These are phyloP conservation scores for Lacanobia oleracea DNA, from an alignment of 2,888 invertebrate species.

Conservation along the genomic window DNA sequence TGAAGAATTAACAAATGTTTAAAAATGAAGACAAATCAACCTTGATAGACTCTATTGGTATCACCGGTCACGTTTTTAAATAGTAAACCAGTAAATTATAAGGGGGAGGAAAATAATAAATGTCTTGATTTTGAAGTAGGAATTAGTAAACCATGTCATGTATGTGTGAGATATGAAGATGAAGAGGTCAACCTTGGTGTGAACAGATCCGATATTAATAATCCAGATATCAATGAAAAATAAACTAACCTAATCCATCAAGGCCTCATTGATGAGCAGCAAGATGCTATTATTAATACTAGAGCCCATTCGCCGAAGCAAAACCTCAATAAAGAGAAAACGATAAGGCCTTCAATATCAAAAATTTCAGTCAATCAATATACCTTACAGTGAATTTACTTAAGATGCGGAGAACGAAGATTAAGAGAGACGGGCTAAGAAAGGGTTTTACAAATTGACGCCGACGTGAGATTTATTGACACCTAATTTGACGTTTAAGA, in stretches of 20 bases:
- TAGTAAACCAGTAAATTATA: conserved; percentile 24
- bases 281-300: conserved; percentile 10
- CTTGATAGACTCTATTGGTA: conserved; percentile 4
- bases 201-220: conserved; percentile 41
- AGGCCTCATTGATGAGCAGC: not conserved
- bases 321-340: conserved; percentile 5
- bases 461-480: conserved; percentile 50
- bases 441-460: conserved; percentile 46
- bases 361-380: conserved; percentile 33
- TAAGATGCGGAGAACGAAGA: conserved; percentile 25
- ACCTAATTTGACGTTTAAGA: conserved; percentile 48
- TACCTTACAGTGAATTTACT: conserved; percentile 30
- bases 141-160: conserved; percentile 50
- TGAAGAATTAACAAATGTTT: conserved; percentile 17
- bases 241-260: conserved; percentile 29
- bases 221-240: conserved; percentile 18
- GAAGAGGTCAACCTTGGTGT: conserved; percentile 37
- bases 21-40: conserved; percentile 20
- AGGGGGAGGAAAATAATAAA: conserved; percentile 32
- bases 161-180: conserved; percentile 44
- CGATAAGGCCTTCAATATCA: not conserved
- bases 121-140: conserved; percentile 32
- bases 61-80: conserved; percentile 4
- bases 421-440: conserved; percentile 36
- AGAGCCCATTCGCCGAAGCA: not conserved